Evolutionary conservation across 2,797 vertebrate species (phyloP), one percentile per base, ranked within the genome.

Genomic region (Ctenopoma multispine): DNA sequence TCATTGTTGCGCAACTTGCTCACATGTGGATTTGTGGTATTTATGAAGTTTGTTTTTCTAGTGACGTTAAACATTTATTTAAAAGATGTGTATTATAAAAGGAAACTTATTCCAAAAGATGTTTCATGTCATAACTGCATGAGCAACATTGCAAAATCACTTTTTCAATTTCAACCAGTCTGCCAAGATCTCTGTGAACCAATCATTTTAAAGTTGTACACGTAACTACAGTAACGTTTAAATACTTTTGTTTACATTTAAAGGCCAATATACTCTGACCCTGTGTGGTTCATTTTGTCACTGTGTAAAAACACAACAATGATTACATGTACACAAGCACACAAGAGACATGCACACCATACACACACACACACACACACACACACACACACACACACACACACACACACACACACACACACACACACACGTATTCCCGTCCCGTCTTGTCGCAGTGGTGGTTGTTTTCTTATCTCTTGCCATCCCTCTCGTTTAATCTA

Each of bases 401-500:
- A 47, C 18, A 18, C 27, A 50, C 17, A 21, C 13, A 24, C 34
- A 56, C 40, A 20, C n/a, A 10, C 6, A 36, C 13, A 68, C 15
- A 24, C 47, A 68, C 41, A 21, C 40, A 57, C 15, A 46, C 62
- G 34, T 34, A 59, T 34, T 44, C 29, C 9, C 20, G 13, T 24
- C 12, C 60, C n/a, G 24, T n/a, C 20, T 9, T 14, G 3, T 36
- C 34, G 13, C 47, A 36, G 61, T 48, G 31, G 43, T 40, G 24
- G 34, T 14, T 51, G 41, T 63, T 56, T 75, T 51, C 38, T 62
- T 47, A 46, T 77, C 41, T 65, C 21, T 57, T 2, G 0, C 44
- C 31, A 59, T 65, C 38, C 11, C 14, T 46, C 49, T 59, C 69
- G 60, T 80, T 69, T 46, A 41, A 60, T 79, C 34, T 24, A 49